Conservation (phyloP, 2,113 vertebrate genomes). For the Austrofundulus limnaeus region DNA sequence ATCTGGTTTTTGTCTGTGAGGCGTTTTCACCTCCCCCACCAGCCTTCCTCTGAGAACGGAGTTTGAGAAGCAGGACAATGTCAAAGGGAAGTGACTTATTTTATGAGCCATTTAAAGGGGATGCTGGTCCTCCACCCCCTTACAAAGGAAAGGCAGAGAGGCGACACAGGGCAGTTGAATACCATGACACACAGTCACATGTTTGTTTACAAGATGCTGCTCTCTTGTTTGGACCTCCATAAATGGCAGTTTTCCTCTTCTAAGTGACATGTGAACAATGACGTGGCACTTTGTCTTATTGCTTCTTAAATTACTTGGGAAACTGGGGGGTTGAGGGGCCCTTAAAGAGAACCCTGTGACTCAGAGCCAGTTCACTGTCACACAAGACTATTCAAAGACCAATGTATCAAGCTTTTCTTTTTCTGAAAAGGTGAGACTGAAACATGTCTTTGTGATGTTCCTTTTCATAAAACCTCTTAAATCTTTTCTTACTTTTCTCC, state of each 20-base stretch:
- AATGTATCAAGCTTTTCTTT: constrained; percentile 18
- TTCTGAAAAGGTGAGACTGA: constrained; percentile 22
- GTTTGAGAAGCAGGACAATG: constrained; percentile 70
- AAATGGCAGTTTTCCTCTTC: constrained; percentile 56
- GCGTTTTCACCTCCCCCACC: constrained; percentile 67
- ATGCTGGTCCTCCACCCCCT: constrained; percentile 50
- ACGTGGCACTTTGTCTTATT: constrained; percentile 36
- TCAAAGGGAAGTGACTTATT: constrained; percentile 80
- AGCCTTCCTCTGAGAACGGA: constrained; percentile 67
- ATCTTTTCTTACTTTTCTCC: constrained; percentile 6
- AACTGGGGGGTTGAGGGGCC: constrained; percentile 28
- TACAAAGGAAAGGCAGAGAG: constrained; percentile 57
- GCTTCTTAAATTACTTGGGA: constrained; percentile 43
- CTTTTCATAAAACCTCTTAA: constrained; percentile 22
- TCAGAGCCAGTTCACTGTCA: constrained; percentile 18
- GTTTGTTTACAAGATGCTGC: constrained; percentile 72
- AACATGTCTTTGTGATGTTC: constrained; percentile 14
- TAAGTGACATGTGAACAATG: constrained; percentile 48
- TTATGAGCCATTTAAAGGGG: constrained; percentile 76
- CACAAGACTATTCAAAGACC: constrained; percentile 48
- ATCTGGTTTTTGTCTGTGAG: constrained; percentile 79
- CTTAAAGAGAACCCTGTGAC: constrained; percentile 21
- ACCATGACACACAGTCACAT: constrained; percentile 60
- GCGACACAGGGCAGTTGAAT: constrained; percentile 53
- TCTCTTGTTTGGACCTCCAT: constrained; percentile 61